Conservation (phyloP, 2,888 invertebrate genomes). For the Macaria liturata region DNA sequence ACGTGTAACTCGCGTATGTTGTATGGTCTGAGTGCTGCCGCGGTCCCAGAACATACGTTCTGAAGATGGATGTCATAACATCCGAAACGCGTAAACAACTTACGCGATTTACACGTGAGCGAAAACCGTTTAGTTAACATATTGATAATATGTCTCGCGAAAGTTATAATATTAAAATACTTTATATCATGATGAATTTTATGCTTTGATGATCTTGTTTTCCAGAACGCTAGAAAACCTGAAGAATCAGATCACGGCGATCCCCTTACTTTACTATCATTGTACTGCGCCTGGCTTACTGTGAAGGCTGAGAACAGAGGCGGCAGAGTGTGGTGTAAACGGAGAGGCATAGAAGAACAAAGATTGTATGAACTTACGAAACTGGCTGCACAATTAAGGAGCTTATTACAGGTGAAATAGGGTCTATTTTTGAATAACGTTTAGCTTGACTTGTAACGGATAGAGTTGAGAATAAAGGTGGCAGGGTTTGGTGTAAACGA, state of each 20-base stretch:
- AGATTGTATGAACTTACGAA: slow-evolving; percentile 98
- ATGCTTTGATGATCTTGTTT: neutral
- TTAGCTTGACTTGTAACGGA: neutral
- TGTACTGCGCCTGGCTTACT: slow-evolving; percentile 94
- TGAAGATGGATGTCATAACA: too few species aligned
- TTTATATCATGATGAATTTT: too few species aligned
- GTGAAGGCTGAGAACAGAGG: slow-evolving; percentile 85
- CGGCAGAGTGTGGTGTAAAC: slow-evolving; percentile 91
- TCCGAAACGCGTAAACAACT: too few species aligned
- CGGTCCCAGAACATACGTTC: too few species aligned
- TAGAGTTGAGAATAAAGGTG: slow-evolving; percentile 67
- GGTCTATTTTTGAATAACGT: neutral
- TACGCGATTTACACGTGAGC: too few species aligned
- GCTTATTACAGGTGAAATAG: slow-evolving; percentile 87
- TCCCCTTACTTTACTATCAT: slow-evolving; percentile 93
- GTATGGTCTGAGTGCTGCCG: too few species aligned
- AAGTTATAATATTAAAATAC: too few species aligned
- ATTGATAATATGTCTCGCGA: too few species aligned
- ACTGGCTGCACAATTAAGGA: slow-evolving; percentile 93
- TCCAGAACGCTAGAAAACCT: slow-evolving; percentile 87
- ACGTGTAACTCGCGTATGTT: too few species aligned
- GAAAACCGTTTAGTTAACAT: too few species aligned
- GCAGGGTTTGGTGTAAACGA: slow-evolving; percentile 92
- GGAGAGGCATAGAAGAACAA: slow-evolving; percentile 97
- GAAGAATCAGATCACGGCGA: slow-evolving; percentile 98